Evolutionary conservation across 2,797 vertebrate genomes (phyloP).

Genomic region (Taenioides sp.): DNA sequence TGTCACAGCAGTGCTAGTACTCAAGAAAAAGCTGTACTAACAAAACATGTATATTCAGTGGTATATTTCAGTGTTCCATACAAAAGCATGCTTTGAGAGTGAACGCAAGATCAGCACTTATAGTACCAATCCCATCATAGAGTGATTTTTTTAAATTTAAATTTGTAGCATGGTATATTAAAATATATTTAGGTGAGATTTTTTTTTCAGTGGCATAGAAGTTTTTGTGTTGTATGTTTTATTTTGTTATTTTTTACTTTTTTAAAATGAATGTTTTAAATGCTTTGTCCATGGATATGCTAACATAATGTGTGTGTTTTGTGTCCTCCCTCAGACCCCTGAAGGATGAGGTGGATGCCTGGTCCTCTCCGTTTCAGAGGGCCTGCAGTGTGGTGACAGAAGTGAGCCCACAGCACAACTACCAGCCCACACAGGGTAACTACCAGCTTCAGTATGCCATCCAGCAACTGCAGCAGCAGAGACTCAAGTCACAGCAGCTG

Average conservation of each 20-base stretch:
- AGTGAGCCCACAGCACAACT: conserved; percentile 64
- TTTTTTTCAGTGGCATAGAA: not conserved
- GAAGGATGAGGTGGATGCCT: conserved; percentile 63
- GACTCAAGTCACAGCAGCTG: conserved; percentile 80
- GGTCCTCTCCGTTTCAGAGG: conserved; percentile 74
- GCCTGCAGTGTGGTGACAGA: conserved; percentile 62
- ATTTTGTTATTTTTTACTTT: not conserved
- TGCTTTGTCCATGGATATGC: not conserved
- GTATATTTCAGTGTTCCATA: no score
- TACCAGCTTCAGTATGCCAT: conserved; percentile 89
- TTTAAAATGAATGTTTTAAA: not conserved
- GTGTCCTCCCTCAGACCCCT: conserved; percentile 57
- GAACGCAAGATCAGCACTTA: not conserved
- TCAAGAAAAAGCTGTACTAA: conserved; percentile 24
- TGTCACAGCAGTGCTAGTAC: conserved; percentile 20
- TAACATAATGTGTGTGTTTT: not conserved
- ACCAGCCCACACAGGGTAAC: conserved; percentile 72
- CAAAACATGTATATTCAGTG: not conserved
- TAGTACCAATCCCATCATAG: not conserved
- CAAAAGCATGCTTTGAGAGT: no score
- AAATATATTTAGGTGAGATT: not conserved
- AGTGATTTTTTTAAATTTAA: conserved; percentile 2
- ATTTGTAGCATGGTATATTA: conserved; percentile 19
- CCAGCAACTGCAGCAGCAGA: conserved; percentile 89
- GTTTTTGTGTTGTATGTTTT: not conserved